Evolutionary conservation across 1,140 invertebrate species (phyloP).

Genomic region (Polypedilum pembai): DNA sequence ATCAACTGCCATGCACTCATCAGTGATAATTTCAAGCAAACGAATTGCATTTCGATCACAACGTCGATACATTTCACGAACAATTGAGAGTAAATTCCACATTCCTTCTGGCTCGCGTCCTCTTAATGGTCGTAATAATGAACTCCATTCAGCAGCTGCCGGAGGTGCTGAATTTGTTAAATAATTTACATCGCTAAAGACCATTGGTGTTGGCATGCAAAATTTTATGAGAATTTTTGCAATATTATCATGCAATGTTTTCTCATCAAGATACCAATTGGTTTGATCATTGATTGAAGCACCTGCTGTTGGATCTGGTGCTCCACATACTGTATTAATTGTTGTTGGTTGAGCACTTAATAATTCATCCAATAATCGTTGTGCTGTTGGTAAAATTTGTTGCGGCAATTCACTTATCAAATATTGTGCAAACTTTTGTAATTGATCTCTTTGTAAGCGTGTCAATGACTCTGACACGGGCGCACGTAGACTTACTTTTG

Average conservation of each 20-base stretch:
- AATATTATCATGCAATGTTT: conserved; percentile 94
- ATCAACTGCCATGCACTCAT: conserved; percentile 94
- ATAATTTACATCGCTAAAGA: conserved; percentile 98
- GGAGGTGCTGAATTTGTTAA: conserved; percentile 91
- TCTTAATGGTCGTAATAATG: conserved; percentile 79
- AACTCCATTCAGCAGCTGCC: conserved; percentile 94
- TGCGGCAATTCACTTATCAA: conserved; percentile 97
- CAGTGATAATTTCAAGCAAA: conserved; percentile 90
- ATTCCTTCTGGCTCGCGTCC: conserved; percentile 96
- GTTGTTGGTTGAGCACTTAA: conserved; percentile 78
- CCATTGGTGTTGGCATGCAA: conserved; percentile 92
- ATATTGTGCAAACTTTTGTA: conserved; percentile 99
- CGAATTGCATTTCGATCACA: conserved; percentile 92
- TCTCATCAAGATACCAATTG: conserved; percentile 95
- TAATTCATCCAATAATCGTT: conserved; percentile 90
- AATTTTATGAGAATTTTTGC: conserved; percentile 98
- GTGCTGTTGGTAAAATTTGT: conserved; percentile 95
- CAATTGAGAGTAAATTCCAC: conserved; percentile 96
- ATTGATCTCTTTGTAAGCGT: conserved; percentile 81
- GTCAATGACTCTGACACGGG: conserved; percentile 97
- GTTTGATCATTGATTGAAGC: conserved; percentile 92
- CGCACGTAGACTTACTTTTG: conserved; percentile 82
- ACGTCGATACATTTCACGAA: conserved; percentile 96
- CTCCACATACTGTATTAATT: conserved; percentile 89
- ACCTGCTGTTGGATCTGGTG: conserved; percentile 94